These are phyloP conservation scores for Augochlorella aurata DNA, from an alignment of 2,888 invertebrate species.

Conservation along the genomic window DNA sequence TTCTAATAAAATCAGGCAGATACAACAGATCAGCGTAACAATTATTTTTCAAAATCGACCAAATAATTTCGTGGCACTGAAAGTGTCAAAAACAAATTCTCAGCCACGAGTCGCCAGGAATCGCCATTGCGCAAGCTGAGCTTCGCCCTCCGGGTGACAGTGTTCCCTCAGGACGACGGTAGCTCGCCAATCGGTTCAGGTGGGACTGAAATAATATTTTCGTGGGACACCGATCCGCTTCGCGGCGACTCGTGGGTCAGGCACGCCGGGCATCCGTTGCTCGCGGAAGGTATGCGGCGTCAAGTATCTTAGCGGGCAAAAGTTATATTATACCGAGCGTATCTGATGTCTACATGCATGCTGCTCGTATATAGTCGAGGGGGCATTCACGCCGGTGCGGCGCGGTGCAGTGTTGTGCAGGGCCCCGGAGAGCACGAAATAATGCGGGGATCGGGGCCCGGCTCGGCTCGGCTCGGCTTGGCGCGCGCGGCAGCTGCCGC, in stretches of 20 bases:
- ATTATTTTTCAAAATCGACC: too few relatives aligned
- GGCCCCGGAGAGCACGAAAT: conserved; percentile 59
- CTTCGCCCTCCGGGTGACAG: background rate
- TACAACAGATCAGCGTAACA: too few relatives aligned
- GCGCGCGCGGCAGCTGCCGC: conserved; percentile 64
- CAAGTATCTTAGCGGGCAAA: conserved; percentile 61
- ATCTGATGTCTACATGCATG: conserved; percentile 64
- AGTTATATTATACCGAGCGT: conserved; percentile 63
- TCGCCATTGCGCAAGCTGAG: background rate
- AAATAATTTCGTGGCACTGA: background rate
- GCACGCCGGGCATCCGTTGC: conserved; percentile 58
- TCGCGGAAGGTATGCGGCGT: conserved; percentile 60
- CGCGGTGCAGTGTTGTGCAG: conserved; percentile 49
- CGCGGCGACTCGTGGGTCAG: conserved; percentile 15
- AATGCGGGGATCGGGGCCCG: conserved; percentile 63
- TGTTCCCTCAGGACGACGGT: background rate
- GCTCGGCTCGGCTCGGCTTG: conserved; percentile 17
- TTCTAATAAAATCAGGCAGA: too few relatives aligned
- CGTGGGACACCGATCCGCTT: conserved; percentile 44
- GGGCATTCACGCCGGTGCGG: conserved; percentile 48
- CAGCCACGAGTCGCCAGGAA: background rate
- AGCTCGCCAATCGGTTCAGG: background rate
- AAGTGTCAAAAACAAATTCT: background rate
- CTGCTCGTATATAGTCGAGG: conserved; percentile 56
- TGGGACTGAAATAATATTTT: conserved; percentile 46